Base-by-base conservation (phyloP, 2,888 invertebrate genomes). In the Alentia gelatinosa region DNA sequence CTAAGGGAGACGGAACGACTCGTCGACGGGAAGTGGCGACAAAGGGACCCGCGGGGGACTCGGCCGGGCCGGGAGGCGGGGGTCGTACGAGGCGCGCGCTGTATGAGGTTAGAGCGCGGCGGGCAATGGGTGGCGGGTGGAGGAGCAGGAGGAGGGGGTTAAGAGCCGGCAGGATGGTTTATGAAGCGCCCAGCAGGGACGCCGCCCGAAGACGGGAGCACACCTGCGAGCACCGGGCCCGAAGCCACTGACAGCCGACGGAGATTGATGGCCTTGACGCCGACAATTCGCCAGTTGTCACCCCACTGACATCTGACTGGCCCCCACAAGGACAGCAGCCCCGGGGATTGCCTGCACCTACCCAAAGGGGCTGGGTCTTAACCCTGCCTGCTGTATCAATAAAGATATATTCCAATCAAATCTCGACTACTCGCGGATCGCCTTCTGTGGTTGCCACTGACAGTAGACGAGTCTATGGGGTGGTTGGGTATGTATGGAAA, bases 371-470 rank as follows among this genome's bases (percentile, higher is more conserved):
- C 68, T n/a, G 47, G 47, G 68, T 3, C 19, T 56, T 1, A 56
- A 47, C 47, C 68, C 30, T 56, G 56, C 23, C 23, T 30, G 75
- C 37, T 5, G 83, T 83, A 83, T 83, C 83, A 83, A 83, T 83
- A 83, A 83, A 83, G 83, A 83, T 83, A 83, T 83, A 83, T 83
- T 40, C 83, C 39, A 40, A 83, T 83, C 83, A 83, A 83, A 83
- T 40, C 7, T 12, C 83, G 26, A 83, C 39, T 40, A 37, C 75
- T 75, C 37, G 7, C 39, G 23, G n/a, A 83, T 83, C n/a, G n/a
- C n/a, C n/a, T n/a, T n/a, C n/a, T n/a, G n/a, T n/a, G n/a, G n/a
- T n/a, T n/a, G n/a, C n/a, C n/a, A n/a, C n/a, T n/a, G n/a, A n/a
- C n/a, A n/a, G n/a, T n/a, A n/a, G n/a, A n/a, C n/a, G n/a, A n/a